Evolutionary conservation across 2,113 vertebrate species (phyloP), one percentile per base, ranked within the genome.

Genomic region (Micronycteris hirsuta): DNA sequence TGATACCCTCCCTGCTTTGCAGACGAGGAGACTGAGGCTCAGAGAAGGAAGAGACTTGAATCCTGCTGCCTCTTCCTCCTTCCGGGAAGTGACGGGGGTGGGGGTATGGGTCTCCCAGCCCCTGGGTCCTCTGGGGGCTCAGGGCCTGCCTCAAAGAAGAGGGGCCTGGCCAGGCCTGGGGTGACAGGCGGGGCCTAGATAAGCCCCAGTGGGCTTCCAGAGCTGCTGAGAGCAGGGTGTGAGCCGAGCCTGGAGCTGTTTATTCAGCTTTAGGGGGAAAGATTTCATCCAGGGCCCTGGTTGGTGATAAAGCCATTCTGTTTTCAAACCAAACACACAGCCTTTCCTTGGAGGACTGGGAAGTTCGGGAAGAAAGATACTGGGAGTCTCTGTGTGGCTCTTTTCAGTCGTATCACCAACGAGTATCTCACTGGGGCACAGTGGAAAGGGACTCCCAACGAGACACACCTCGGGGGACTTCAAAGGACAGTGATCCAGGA

Each of bases 241-340:
- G 20, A 78, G 20, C 4, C 3, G 36, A 77, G 93, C 74, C 47
- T 4, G 33, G 22, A 52, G 47, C 38, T 97, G 97, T 96, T 96
- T 96, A 82, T 83, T 93, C 8, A 87, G 63, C 83, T 97, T 97
- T 91, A 78, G 96, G 80, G 68, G 33, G 33, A 49, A 89, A 85
- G 70, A 94, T 81, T 96, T 11, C 71, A 11, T 67, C 65, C 81
- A 88, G 71, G 92, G 33, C 41, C 95, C 68, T 84, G 89, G 91
- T 71, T 73, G 84, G 24, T 81, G 94, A 97, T 98, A 98, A 98
- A 95, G 92, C 28, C 4, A 19, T 31, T 87, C 19, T 94, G 85
- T 83, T 98, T 98, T 97, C 95, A 95, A 96, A 78, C 85, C 11
- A 97, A 98, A 94, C 36, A 83, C 0, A 76, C 0, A 28, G 70